Evolutionary conservation across 2,113 vertebrate species (phyloP).

Genomic region (Stercorarius parasiticus): DNA sequence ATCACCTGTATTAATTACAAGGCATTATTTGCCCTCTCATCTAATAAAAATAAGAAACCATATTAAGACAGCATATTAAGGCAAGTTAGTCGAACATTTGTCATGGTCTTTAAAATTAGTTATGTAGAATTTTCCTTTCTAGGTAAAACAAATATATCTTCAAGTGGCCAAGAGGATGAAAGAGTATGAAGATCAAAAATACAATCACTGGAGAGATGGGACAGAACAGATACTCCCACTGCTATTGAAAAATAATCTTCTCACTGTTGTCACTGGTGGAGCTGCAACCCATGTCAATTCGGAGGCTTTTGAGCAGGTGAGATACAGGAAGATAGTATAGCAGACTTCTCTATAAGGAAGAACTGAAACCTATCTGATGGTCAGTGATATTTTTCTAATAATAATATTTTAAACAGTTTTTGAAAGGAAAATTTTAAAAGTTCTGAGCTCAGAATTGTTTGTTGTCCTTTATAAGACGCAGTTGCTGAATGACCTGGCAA

Average conservation of each 20-base stretch:
- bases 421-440: neutral
- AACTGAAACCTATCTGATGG: neutral
- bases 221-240: slow-evolving; percentile 70
- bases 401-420: neutral
- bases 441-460: neutral
- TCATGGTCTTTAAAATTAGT: neutral
- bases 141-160: slow-evolving; percentile 84
- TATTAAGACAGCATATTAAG: neutral
- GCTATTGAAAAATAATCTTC: slow-evolving; percentile 81
- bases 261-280: slow-evolving; percentile 28
- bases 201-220: slow-evolving; percentile 73
- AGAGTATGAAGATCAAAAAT: slow-evolving; percentile 80
- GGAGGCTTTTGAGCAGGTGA: slow-evolving; percentile 46
- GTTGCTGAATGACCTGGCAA: neutral
- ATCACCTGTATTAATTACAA: neutral
- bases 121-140: neutral
- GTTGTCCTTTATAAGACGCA: neutral
- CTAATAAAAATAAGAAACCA: neutral
- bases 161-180: slow-evolving; percentile 78
- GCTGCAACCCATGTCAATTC: neutral
- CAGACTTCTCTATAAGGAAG: neutral
- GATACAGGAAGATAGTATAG: neutral
- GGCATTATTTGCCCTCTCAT: neutral
- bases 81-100: neutral
- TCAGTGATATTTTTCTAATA: neutral